Conservation (phyloP, 2,888 invertebrate species). For the Ctena decussata region DNA sequence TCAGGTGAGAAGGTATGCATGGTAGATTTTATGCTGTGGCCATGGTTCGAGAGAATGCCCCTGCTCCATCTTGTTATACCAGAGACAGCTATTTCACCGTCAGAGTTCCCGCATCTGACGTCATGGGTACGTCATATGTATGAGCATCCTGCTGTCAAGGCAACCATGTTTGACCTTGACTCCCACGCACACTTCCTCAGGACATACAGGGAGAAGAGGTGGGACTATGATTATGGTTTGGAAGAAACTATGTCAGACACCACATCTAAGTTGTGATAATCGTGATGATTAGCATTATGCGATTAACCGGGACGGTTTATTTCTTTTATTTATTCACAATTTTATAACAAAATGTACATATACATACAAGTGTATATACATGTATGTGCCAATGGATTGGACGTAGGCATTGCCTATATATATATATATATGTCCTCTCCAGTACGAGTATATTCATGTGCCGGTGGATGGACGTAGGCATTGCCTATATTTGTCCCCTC, state of each 20-base stretch:
- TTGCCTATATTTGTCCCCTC: no score
- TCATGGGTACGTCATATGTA: constrained; percentile 76
- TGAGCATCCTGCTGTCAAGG: constrained; percentile 72
- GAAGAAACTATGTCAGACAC: not conserved
- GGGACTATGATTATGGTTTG: constrained; percentile 76
- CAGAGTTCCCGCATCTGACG: constrained; percentile 61
- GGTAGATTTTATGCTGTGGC: constrained; percentile 83
- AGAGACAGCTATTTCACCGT: constrained; percentile 53
- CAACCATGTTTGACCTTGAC: constrained; percentile 65
- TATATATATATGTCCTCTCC: no score
- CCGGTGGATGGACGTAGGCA: no score
- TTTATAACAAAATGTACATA: no score
- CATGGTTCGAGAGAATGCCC: constrained; percentile 81
- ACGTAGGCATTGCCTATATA: no score
- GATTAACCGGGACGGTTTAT: no score
- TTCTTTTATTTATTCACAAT: no score
- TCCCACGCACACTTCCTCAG: constrained; percentile 70
- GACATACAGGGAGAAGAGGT: constrained; percentile 62
- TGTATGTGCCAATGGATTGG: no score
- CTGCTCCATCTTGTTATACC: constrained; percentile 67
- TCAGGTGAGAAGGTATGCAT: constrained; percentile 71
- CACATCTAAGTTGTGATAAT: not conserved
- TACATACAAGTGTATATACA: no score
- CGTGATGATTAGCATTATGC: no score
- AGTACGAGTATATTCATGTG: no score